Evolutionary conservation across 2,888 invertebrate species (phyloP).

Genomic region (Diplazon laetatorius): DNA sequence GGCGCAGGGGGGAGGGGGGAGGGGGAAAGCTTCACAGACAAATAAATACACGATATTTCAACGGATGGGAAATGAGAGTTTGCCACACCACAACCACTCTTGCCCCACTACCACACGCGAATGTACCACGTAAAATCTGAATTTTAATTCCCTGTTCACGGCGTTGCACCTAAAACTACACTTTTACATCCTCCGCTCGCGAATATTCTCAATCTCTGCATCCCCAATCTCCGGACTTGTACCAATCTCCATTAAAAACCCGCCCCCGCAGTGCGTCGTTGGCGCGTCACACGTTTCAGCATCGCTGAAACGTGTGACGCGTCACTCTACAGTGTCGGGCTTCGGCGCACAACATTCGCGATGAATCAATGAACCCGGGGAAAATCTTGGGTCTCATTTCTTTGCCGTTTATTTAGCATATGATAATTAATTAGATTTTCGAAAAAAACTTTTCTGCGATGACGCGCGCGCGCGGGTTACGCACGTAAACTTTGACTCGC

Average conservation of each 20-base stretch:
- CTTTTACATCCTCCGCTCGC: constrained; percentile 37
- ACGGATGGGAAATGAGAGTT: constrained; percentile 81
- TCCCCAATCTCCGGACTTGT: not conserved
- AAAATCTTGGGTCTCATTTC: too few relatives aligned
- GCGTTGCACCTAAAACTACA: constrained; percentile 43
- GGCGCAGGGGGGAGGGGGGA: too few relatives aligned
- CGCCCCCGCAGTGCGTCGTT: too few relatives aligned
- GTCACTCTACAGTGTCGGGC: too few relatives aligned
- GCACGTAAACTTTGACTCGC: constrained; percentile 42
- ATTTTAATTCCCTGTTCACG: constrained; percentile 78
- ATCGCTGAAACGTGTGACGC: too few relatives aligned
- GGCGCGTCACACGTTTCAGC: too few relatives aligned
- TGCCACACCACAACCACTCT: constrained; percentile 69
- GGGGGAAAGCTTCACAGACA: constrained; percentile 80
- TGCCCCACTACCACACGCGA: constrained; percentile 74
- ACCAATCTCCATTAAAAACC: constrained; percentile 50
- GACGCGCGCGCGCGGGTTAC: constrained; percentile 19
- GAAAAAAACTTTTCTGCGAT: too few relatives aligned
- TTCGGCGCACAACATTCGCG: constrained; percentile 16
- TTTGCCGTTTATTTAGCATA: constrained; percentile 39
- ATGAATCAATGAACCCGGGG: constrained; percentile 44
- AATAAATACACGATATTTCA: constrained; percentile 82
- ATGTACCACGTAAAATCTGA: constrained; percentile 74
- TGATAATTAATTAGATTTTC: constrained; percentile 60
- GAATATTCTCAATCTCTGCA: constrained; percentile 43